phyloP scores from a whole-genome alignment of 2,113 vertebrate species.

The Nesoenas mayeri region DNA sequence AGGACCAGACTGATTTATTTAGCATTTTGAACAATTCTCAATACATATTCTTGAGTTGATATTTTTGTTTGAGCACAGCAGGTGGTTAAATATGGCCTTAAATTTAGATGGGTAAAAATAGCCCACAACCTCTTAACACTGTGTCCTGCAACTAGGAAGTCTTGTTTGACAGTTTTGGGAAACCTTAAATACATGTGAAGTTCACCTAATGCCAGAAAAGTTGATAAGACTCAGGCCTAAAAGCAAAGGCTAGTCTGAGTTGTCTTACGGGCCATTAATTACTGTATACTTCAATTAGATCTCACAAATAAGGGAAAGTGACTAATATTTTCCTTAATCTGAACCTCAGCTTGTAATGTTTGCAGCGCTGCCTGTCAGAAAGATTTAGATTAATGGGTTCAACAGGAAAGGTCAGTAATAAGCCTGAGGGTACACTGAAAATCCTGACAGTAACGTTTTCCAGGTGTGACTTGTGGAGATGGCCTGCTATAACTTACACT shows the following conservation, averaged over 20 bases:
- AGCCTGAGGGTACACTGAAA: constrained; percentile 9
- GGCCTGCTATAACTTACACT: constrained; percentile 7
- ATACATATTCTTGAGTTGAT: neutral
- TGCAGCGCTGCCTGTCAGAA: neutral
- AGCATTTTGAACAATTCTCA: neutral
- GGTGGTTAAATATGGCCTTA: neutral
- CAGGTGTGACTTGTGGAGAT: constrained; percentile 32
- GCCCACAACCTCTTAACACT: neutral
- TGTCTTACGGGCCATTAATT: constrained; percentile 10
- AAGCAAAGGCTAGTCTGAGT: neutral
- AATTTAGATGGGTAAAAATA: neutral
- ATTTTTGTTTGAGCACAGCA: neutral
- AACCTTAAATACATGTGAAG: neutral
- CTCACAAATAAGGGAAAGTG: constrained; percentile 48
- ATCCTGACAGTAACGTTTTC: constrained; percentile 41
- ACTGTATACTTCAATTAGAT: neutral
- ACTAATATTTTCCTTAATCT: constrained; percentile 51
- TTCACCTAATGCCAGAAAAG: neutral
- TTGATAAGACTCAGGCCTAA: neutral
- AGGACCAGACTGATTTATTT: neutral
- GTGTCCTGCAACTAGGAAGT: neutral
- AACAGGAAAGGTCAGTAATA: constrained; percentile 44
- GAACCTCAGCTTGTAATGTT: constrained; percentile 5
- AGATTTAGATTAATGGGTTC: constrained; percentile 53
- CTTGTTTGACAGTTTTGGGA: neutral